Evolutionary conservation across 1,140 invertebrate species (phyloP), one percentile per base, ranked within the genome.

Genomic region (Drosophila ficusphila): DNA sequence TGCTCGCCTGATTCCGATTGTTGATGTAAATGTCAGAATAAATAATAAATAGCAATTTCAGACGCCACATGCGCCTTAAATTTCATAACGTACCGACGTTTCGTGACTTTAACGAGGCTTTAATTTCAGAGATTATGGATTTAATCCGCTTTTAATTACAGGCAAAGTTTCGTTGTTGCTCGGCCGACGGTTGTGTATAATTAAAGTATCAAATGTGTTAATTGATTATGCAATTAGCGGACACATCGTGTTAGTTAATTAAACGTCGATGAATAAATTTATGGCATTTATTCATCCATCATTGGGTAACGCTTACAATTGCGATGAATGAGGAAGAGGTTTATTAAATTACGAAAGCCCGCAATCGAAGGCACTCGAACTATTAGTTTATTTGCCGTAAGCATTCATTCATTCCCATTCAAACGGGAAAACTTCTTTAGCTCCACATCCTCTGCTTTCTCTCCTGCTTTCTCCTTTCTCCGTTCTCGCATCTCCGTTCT

Each of bases 1-100:
- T 64, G 58, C 46, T 58, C 44, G 41, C 64, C 77, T 56, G 48
- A 61, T 70, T 83, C 42, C 39, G 72, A 79, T 85, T 86, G 76
- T 54, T 83, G 70, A 83, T 82, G 79, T 82, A 70, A 82, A 79
- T 82, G 77, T 75, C 74, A 78, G 73, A 88, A 75, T 85, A 85
- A 85, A 85, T 85, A 85, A 85, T 85, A 85, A 65, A 85, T 85
- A 76, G 27, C 47, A 65, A 53, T 70, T 72, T 67, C 46, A 41
- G 54, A 12, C 29, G 57, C 47, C 33, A 46, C 54, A 5, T 39
- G 12, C 12, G 14, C 16, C 39, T 42, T 34, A 56, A 57, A 57
- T 58, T 29, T 21, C 44, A 31, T 31, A 34, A 25, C n/a, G 16
- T 23, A 48, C 27, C 21, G 11, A 31, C 54, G 23, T 29, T 36